Percentiles rank a stretch among this genome's conserved stretches.
Evolutionary conservation across 1,140 invertebrate genomes (phyloP).

Genomic region (Augochlora pura): DNA sequence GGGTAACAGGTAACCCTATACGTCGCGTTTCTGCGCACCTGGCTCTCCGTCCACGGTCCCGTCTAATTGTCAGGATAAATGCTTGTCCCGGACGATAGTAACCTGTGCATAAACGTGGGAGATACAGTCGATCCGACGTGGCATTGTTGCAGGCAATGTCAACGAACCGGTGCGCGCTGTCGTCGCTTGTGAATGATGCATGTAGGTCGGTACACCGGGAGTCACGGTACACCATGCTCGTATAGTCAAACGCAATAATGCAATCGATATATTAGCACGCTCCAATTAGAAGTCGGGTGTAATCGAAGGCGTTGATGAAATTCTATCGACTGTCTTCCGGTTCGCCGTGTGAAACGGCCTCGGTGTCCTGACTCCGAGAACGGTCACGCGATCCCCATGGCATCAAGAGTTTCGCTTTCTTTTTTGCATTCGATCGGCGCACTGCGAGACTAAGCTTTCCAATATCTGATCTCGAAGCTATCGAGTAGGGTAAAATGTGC

Average conservation of each 20-base stretch:
- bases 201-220: slow-evolving; percentile 42
- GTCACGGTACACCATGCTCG: slow-evolving; percentile 11
- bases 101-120: slow-evolving; percentile 12
- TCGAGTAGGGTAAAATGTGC: too few species aligned
- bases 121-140: slow-evolving; percentile 42
- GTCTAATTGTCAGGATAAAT: slow-evolving; percentile 41
- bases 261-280: slow-evolving; percentile 35
- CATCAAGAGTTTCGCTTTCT: not conserved
- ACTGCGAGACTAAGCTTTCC: too few species aligned
- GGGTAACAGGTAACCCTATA: too few species aligned
- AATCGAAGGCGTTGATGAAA: slow-evolving; percentile 35
- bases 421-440: not conserved
- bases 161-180: slow-evolving; percentile 35
- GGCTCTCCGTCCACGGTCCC: not conserved
- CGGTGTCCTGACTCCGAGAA: not conserved
- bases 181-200: slow-evolving; percentile 58
- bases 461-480: too few species aligned
- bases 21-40: not conserved
- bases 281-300: slow-evolving; percentile 8
- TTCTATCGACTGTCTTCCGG: not conserved
- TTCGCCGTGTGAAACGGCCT: not conserved
- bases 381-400: too few species aligned
- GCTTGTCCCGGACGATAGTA: slow-evolving; percentile 19
- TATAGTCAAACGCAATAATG: slow-evolving; percentile 13
- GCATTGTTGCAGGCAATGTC: slow-evolving; percentile 38